A percentile compares a stretch with the other conserved stretches of the same genome.
These are phyloP conservation scores for Aphidius gifuensis DNA, from an alignment of 1,140 invertebrate species.

Conservation along the genomic window DNA sequence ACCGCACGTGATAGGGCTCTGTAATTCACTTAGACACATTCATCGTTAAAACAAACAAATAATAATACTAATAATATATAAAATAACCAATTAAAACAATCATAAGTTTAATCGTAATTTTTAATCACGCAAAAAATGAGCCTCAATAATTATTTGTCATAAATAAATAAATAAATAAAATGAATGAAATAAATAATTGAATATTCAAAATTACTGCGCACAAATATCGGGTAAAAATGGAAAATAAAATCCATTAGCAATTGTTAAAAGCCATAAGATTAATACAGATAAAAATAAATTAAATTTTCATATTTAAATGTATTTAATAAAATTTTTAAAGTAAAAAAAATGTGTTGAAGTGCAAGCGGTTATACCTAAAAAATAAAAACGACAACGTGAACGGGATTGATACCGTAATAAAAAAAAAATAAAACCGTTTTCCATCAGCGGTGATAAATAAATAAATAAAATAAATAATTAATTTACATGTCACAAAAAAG, in stretches of 20 bases:
- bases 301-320: no score
- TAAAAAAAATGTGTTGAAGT: no score
- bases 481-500: slow-evolving; percentile 33
- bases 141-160: no score
- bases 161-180: background rate
- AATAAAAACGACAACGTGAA: no score
- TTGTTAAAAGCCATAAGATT: no score
- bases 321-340: no score
- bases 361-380: no score
- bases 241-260: no score
- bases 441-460: slow-evolving; percentile 2
- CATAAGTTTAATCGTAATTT: slow-evolving; percentile 11
- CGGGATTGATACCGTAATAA: slow-evolving; percentile 7
- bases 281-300: no score
- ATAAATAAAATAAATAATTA: slow-evolving; percentile 20
- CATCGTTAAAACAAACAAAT: slow-evolving; percentile 9
- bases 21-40: slow-evolving; percentile 44
- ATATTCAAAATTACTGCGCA: background rate
- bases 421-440: slow-evolving; percentile 23
- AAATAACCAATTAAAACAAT: slow-evolving; percentile 12
- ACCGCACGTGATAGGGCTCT: slow-evolving; percentile 50
- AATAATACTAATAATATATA: slow-evolving; percentile 16
- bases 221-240: no score
- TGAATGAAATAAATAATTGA: background rate
- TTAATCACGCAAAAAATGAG: slow-evolving; percentile 3